These are phyloP conservation scores for Heterohyrax brucei DNA, from an alignment of 2,797 vertebrate genomes.

Conservation along the genomic window DNA sequence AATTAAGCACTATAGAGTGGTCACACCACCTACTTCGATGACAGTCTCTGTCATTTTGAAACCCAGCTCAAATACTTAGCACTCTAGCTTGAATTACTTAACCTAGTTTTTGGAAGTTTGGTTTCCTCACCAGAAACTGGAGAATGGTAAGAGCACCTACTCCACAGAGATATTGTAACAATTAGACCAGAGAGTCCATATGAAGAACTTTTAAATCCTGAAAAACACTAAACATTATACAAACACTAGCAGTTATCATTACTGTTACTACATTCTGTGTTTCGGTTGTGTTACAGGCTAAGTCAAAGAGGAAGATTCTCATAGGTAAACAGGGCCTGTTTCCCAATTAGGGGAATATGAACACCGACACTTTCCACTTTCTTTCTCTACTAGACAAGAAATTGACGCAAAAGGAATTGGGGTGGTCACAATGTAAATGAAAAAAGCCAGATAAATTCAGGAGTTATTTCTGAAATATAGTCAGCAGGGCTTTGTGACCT, in stretches of 20 bases:
- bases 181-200: not conserved
- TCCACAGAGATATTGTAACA: not conserved
- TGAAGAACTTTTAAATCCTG: not conserved
- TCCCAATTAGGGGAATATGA: not conserved
- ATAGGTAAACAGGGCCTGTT: no score
- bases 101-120: not conserved
- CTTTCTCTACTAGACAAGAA: not conserved
- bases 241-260: not conserved
- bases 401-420: not conserved
- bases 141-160: not conserved
- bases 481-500: not conserved
- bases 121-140: not conserved
- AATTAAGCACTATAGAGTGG: not conserved
- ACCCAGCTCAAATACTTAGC: not conserved
- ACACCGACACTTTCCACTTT: not conserved
- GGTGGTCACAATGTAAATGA: not conserved
- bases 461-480: not conserved
- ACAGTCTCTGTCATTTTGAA: not conserved
- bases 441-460: conserved; percentile 25
- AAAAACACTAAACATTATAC: not conserved
- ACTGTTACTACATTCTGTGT: not conserved
- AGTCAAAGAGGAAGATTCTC: not conserved
- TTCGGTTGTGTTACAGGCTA: not conserved
- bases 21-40: not conserved
- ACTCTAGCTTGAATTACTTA: not conserved